Conservation (phyloP, 2,113 vertebrate genomes). For the Cheirogaleus medius region DNA sequence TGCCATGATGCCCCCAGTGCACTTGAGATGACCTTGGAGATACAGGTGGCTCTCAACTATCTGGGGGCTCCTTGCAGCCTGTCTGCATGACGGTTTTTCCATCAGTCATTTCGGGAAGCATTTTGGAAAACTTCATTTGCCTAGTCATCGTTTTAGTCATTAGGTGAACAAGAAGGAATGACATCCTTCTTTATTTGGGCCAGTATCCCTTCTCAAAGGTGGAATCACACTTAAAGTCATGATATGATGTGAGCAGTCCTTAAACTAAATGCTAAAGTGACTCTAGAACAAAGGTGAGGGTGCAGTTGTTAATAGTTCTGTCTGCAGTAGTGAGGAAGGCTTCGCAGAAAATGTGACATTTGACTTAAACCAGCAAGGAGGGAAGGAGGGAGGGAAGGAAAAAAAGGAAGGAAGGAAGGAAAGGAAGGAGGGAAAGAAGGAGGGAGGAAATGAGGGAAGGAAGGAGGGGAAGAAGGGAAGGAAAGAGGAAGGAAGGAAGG, state of each 20-base stretch:
- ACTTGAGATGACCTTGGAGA: too few relatives aligned
- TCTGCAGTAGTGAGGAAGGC: background rate
- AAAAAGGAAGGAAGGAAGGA: too few relatives aligned
- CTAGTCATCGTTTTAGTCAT: background rate
- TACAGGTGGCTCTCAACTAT: background rate
- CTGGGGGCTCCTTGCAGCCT: background rate
- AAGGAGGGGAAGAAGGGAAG: too few relatives aligned
- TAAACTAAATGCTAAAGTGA: background rate
- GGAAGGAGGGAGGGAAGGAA: background rate
- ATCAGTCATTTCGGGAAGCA: background rate
- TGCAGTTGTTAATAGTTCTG: background rate
- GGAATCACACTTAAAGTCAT: background rate
- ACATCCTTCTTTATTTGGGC: background rate
- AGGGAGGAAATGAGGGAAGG: too few relatives aligned
- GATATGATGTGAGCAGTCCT: too few relatives aligned
- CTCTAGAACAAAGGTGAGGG: background rate
- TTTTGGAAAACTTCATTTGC: background rate
- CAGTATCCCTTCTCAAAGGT: background rate
- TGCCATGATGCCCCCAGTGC: background rate
- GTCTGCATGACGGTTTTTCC: accelerated
- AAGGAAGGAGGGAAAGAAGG: too few relatives aligned
- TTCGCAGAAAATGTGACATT: background rate
- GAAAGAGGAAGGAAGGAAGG: too few relatives aligned
- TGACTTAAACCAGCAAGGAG: background rate
- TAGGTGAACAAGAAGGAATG: background rate